A percentile compares a stretch with the other conserved stretches of the same genome.
phyloP scores from a whole-genome alignment of 2,113 vertebrate genomes.

The Oncorhynchus clarkii region DNA sequence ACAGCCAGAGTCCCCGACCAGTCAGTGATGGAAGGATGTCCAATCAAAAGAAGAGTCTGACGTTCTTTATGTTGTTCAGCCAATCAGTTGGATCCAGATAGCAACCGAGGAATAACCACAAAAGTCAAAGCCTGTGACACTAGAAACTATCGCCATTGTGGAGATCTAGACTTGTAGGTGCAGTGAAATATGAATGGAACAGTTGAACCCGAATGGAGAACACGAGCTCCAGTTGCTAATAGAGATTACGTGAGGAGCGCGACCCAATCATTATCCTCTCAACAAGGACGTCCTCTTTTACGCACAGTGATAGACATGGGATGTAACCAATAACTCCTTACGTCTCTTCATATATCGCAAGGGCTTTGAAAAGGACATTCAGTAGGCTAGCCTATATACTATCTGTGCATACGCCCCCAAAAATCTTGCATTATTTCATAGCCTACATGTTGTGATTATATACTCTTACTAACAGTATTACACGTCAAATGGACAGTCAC shows the following conservation, averaged over 20 bases:
- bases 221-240: conserved; percentile 23
- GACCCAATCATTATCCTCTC: conserved; percentile 54
- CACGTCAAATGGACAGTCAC: too few relatives aligned
- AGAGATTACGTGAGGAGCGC: conserved; percentile 41
- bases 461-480: too few relatives aligned
- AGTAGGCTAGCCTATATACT: not conserved
- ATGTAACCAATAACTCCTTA: conserved; percentile 27
- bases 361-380: conserved; percentile 3
- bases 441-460: too few relatives aligned
- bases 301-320: conserved; percentile 55
- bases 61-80: conserved; percentile 14
- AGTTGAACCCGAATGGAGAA: conserved; percentile 68
- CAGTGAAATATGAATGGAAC: conserved; percentile 9
- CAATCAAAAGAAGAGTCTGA: conserved; percentile 38
- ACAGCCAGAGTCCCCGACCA: conserved; percentile 36
- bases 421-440: not conserved
- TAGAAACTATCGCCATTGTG: conserved; percentile 50
- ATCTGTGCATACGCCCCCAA: not conserved
- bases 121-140: conserved; percentile 29
- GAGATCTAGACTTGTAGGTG: conserved; percentile 14
- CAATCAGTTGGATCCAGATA: conserved; percentile 33
- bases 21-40: conserved; percentile 40
- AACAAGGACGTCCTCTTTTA: conserved; percentile 39
- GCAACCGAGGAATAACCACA: conserved; percentile 19
- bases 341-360: not conserved